A percentile compares a stretch with the other conserved stretches of the same genome.
phyloP scores from a whole-genome alignment of 2,113 vertebrate species.

The Crocuta crocuta region DNA sequence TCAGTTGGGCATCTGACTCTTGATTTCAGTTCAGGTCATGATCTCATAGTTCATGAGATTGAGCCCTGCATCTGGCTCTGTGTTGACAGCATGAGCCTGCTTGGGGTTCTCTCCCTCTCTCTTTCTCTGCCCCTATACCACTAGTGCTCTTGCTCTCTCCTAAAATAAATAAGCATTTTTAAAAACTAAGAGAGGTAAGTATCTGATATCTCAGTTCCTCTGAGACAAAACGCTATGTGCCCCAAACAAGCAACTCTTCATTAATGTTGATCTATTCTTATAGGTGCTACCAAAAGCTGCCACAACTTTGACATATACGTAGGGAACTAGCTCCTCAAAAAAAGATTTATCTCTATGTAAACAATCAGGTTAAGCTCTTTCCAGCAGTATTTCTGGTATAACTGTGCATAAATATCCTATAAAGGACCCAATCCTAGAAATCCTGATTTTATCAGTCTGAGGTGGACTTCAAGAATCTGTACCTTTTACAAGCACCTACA shows the following conservation, averaged over 20 bases:
- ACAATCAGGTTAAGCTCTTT: background rate
- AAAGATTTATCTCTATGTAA: background rate
- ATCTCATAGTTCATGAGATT: too few relatives aligned
- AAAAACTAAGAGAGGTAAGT: background rate
- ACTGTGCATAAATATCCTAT: background rate
- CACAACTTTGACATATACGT: background rate
- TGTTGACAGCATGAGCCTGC: too few relatives aligned
- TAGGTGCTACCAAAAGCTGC: background rate
- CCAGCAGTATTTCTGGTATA: background rate
- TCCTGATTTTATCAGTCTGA: background rate
- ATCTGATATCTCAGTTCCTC: background rate
- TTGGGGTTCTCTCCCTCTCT: too few relatives aligned
- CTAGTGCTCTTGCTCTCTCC: too few relatives aligned
- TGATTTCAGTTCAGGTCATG: too few relatives aligned
- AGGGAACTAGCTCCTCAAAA: background rate
- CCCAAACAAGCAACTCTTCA: background rate
- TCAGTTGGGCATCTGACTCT: too few relatives aligned
- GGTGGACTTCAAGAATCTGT: background rate
- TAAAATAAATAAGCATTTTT: too few relatives aligned
- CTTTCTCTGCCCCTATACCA: too few relatives aligned
- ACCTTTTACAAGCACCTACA: background rate
- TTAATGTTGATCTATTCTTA: background rate
- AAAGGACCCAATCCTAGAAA: background rate
- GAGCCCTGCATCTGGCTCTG: too few relatives aligned
- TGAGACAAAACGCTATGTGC: background rate